Conservation (phyloP, 2,888 invertebrate species). For the Lottia scabra region DNA sequence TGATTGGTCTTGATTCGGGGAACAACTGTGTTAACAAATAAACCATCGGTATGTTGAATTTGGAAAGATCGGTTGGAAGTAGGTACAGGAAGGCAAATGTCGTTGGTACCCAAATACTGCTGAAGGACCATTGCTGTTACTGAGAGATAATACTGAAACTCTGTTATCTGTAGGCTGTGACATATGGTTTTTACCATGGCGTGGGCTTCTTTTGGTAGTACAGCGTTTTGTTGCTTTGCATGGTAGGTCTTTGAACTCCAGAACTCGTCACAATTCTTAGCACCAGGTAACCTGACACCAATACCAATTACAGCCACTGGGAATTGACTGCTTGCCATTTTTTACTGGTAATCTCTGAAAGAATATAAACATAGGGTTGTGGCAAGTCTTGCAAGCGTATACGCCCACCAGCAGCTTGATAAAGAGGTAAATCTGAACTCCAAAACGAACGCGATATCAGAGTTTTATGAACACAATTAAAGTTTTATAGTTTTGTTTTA, state of each 20-base stretch:
- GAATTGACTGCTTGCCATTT: slow-evolving; percentile 19
- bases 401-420: too few relatives aligned
- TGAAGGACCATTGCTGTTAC: neutral
- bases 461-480: too few relatives aligned
- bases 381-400: too few relatives aligned
- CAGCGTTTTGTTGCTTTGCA: neutral
- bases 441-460: too few relatives aligned
- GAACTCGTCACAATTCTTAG: slow-evolving; percentile 16
- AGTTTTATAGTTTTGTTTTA: too few relatives aligned
- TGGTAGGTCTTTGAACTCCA: slow-evolving; percentile 3
- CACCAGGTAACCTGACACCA: slow-evolving; percentile 13
- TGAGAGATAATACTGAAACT: neutral
- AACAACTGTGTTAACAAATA: neutral
- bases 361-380: too few relatives aligned
- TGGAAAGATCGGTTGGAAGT: neutral
- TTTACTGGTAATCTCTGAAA: neutral
- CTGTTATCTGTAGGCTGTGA: neutral
- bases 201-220: neutral
- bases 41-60: neutral
- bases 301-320: slow-evolving; percentile 21
- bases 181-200: neutral
- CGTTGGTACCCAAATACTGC: neutral
- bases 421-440: too few relatives aligned
- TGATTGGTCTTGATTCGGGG: neutral
- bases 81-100: neutral